Evolutionary conservation across 2,797 vertebrate genomes (phyloP).

Genomic region (Hemibagrus guttatus): DNA sequence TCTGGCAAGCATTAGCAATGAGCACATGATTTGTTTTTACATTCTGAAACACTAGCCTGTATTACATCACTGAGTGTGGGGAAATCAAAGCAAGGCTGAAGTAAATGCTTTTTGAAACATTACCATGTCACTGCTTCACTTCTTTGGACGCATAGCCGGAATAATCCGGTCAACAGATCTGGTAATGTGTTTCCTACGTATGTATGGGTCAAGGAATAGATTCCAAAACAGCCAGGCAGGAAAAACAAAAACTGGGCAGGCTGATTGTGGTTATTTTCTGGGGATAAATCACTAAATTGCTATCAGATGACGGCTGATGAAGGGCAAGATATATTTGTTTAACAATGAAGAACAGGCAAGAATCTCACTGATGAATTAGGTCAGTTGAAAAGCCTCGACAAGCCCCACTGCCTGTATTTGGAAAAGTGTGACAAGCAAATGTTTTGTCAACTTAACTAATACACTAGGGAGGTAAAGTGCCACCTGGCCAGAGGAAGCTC

Average conservation of each 20-base stretch:
- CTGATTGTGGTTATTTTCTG: slow-evolving; percentile 21
- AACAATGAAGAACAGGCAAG: slow-evolving; percentile 20
- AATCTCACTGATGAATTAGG: slow-evolving; percentile 35
- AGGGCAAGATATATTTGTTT: slow-evolving; percentile 11
- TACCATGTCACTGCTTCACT: slow-evolving; percentile 52
- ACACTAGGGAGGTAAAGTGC: slow-evolving; percentile 25
- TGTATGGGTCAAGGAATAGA: slow-evolving; percentile 43
- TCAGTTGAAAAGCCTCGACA: slow-evolving; percentile 36
- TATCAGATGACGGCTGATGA: slow-evolving; percentile 23
- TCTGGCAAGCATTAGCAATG: slow-evolving; percentile 52
- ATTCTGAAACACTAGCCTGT: slow-evolving; percentile 51
- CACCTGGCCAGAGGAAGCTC: slow-evolving; percentile 12
- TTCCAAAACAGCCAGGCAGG: slow-evolving; percentile 41
- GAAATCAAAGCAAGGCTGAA: slow-evolving; percentile 44
- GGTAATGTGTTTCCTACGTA: slow-evolving; percentile 37
- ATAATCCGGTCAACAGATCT: slow-evolving; percentile 50
- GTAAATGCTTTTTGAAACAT: slow-evolving; percentile 49
- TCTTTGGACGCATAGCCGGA: slow-evolving; percentile 44
- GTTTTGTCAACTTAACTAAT: slow-evolving; percentile 17
- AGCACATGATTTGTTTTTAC: slow-evolving; percentile 54
- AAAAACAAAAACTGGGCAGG: slow-evolving; percentile 22
- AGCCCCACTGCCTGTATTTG: slow-evolving; percentile 41
- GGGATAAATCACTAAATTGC: slow-evolving; percentile 35
- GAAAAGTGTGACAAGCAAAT: slow-evolving; percentile 53
- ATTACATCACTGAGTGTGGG: slow-evolving; percentile 58